Evolutionary conservation across 2,113 vertebrate species (phyloP).

Genomic region (Oreochromis spilurus): DNA sequence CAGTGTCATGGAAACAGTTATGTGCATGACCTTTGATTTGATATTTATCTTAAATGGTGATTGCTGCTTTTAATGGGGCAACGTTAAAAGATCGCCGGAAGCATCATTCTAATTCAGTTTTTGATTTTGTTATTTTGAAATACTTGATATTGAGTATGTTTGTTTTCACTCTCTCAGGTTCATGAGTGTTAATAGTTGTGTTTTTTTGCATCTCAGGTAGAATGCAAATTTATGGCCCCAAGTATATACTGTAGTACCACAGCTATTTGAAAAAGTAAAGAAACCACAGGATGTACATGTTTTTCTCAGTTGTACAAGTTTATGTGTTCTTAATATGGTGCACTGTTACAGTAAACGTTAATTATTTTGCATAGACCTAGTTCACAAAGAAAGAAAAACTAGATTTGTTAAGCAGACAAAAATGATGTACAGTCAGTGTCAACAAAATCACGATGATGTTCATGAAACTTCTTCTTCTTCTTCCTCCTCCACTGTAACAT

Average conservation of each 20-base stretch:
- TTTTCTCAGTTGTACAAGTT: constrained; percentile 73
- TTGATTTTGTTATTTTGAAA: constrained; percentile 14
- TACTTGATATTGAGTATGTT: constrained; percentile 53
- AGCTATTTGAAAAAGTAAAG: constrained; percentile 47
- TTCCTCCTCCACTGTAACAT: constrained; percentile 38
- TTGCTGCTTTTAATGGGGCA: constrained; percentile 20
- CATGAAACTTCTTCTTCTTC: constrained; percentile 42
- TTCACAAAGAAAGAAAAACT: constrained; percentile 72
- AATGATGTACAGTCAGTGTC: constrained; percentile 68
- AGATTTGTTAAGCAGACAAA: constrained; percentile 71
- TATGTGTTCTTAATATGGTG: constrained; percentile 74
- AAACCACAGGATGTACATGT: constrained; percentile 67
- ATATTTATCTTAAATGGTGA: constrained; percentile 46
- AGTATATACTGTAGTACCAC: constrained; percentile 65
- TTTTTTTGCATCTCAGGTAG: constrained; percentile 82
- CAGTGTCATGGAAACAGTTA: constrained; percentile 45
- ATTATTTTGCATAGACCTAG: constrained; percentile 76
- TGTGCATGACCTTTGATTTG: constrained; percentile 36
- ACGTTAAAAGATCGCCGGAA: background rate
- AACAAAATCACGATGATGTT: constrained; percentile 50
- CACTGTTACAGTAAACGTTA: constrained; percentile 73
- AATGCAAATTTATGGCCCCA: constrained; percentile 68
- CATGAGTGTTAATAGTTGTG: constrained; percentile 68
- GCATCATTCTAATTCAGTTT: constrained; percentile 3
- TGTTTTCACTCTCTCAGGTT: constrained; percentile 76